Evolutionary conservation across 2,113 vertebrate genomes (phyloP).

Genomic region (Casuarius casuarius): DNA sequence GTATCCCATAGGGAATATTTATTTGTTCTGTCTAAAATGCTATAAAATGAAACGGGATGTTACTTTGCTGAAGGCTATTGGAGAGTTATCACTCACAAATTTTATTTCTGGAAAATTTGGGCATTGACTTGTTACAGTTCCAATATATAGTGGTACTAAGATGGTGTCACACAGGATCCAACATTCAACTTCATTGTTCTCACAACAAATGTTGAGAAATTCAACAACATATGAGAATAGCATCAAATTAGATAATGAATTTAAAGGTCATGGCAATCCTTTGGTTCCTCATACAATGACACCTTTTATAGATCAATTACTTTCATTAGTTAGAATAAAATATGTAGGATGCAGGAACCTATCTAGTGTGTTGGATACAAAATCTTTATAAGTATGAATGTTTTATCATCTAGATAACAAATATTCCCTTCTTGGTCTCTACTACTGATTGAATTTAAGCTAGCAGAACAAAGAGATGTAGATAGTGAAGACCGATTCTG

Average conservation of each 20-base stretch:
- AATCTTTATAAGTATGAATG: background rate
- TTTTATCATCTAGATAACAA: background rate
- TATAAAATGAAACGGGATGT: background rate
- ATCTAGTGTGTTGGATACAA: background rate
- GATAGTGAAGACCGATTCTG: background rate
- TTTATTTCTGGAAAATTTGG: background rate
- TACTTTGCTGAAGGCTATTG: background rate
- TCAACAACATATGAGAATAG: background rate
- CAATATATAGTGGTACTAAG: background rate
- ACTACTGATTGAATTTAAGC: background rate
- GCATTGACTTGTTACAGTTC: background rate
- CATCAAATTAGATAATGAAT: background rate
- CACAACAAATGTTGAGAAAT: background rate
- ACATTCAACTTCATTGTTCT: background rate
- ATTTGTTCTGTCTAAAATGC: background rate
- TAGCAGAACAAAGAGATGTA: background rate
- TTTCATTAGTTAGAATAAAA: background rate
- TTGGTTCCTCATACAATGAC: background rate
- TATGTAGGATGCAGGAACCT: background rate
- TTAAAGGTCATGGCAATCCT: background rate
- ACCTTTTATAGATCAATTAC: background rate
- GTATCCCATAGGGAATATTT: background rate
- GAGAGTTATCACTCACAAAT: background rate
- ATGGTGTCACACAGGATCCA: background rate
- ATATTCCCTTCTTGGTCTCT: background rate